Conservation (phyloP, 1,140 invertebrate species). For the Telenomus remus region DNA sequence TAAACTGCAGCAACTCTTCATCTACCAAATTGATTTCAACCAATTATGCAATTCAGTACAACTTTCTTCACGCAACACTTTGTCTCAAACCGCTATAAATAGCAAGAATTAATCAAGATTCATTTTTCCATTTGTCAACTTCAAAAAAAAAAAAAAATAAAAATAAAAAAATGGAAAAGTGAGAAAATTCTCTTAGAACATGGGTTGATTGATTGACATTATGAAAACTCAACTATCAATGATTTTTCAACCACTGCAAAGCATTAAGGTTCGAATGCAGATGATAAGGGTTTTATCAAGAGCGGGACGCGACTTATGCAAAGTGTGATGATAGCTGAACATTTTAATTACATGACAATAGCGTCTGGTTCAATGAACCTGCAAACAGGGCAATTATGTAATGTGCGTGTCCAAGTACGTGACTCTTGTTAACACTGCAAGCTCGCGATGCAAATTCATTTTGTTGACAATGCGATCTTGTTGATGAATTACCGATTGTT, state of each 20-base stretch:
- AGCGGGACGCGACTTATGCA: conserved; percentile 15
- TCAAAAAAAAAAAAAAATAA: too few relatives aligned
- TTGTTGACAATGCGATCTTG: background rate
- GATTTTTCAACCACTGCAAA: background rate
- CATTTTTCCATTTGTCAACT: too few relatives aligned
- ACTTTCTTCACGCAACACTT: conserved; percentile 11
- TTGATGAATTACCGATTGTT: conserved; percentile 31
- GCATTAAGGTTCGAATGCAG: background rate
- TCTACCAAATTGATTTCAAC: conserved; percentile 18
- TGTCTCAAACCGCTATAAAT: conserved; percentile 1
- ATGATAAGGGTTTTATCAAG: conserved; percentile 30
- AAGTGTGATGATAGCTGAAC: conserved; percentile 27
- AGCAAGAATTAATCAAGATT: background rate
- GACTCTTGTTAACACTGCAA: background rate
- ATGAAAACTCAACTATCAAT: conserved; percentile 1
- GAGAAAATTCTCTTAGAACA: too few relatives aligned
- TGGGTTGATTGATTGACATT: background rate
- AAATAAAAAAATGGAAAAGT: too few relatives aligned
- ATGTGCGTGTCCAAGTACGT: background rate
- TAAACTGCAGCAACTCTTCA: conserved; percentile 18
- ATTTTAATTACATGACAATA: conserved; percentile 29
- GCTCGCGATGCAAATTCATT: background rate
- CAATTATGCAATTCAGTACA: conserved; percentile 20
- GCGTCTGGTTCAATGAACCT: conserved; percentile 20
- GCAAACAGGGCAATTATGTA: background rate